Conservation (phyloP, 1,140 invertebrate species). For the Littorina saxatilis region DNA sequence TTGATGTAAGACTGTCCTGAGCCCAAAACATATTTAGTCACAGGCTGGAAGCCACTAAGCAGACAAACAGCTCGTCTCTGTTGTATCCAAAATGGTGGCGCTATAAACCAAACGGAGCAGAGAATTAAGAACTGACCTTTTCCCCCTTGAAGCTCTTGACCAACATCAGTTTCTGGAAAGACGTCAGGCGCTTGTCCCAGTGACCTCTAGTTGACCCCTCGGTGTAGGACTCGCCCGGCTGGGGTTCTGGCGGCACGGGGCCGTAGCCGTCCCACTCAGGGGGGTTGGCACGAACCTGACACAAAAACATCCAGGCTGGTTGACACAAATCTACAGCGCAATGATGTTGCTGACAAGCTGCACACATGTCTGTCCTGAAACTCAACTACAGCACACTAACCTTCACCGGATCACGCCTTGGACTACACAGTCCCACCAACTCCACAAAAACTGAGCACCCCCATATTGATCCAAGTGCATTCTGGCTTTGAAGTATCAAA, state of each 20-base stretch:
- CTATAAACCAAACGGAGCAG: neutral
- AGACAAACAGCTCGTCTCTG: conserved; percentile 4
- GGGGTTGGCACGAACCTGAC: conserved; percentile 68
- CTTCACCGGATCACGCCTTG: neutral
- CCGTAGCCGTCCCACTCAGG: conserved; percentile 61
- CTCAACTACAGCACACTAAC: neutral
- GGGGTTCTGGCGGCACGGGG: conserved; percentile 63
- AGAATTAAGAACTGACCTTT: conserved; percentile 55
- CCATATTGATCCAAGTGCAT: too few species aligned
- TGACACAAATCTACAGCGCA: conserved; percentile 1
- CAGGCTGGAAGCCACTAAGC: too few species aligned
- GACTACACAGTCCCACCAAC: too few species aligned
- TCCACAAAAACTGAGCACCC: too few species aligned
- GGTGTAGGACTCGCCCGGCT: conserved; percentile 39
- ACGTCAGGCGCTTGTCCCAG: conserved; percentile 70
- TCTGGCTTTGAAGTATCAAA: too few species aligned
- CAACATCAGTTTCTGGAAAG: conserved; percentile 75
- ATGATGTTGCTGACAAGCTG: neutral
- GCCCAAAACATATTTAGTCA: too few species aligned
- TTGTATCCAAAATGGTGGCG: too few species aligned
- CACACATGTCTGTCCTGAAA: too few species aligned
- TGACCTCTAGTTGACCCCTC: conserved; percentile 67
- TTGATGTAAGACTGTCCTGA: too few species aligned
- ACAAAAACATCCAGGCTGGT: neutral
- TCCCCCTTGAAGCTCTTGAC: conserved; percentile 73